Evolutionary conservation across 2,888 invertebrate species (phyloP), one percentile per base, ranked within the genome.

Genomic region (Sarcophaga carnaria): DNA sequence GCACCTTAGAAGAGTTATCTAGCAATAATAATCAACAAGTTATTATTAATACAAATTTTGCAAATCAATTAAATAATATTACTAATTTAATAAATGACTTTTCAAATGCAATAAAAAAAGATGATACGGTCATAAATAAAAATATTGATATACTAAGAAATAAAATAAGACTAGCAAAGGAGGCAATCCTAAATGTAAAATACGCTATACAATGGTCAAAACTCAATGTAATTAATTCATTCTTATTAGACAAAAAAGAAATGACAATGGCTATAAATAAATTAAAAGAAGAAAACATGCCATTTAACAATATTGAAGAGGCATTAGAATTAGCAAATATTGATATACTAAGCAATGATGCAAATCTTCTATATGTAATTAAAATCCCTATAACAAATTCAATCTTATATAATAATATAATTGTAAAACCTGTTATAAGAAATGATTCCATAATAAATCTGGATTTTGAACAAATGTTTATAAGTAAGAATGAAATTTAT

Each of bases 121-220:
- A 77, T 66, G 20, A 11, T 64, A 3, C 4, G 2, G 14, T 67
- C 5, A 20, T 66, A 37, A 67, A 67, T 59, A 59, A 59, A 37
- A 17, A 67, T 66, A 67, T 67, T 12, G 67, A 67, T 22, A 67
- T 54, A 17, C 10, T 76, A n/a, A 25, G 11, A 76, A 76, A 54
- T 22, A 76, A 67, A 20, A 59, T 76, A 67, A 66, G 54, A 76
- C 12, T 66, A 49, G 54, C 66, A 5, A 76, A 76, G 37, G 37
- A 67, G 20, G 54, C 2, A 47, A 54, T 70, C 10, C n/a, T 66
- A 66, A 76, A 76, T 76, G 17, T 76, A 8, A 66, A 76, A 67
- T 76, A 66, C 22, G 66, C 66, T 54, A 76, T 76, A 27, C 59
- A 76, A 66, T 76, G 27, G 66, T 27, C 76, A 66, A 76, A 76